Conservation (phyloP, 2,888 invertebrate species). For the Rhagophthalmus giganteus region DNA sequence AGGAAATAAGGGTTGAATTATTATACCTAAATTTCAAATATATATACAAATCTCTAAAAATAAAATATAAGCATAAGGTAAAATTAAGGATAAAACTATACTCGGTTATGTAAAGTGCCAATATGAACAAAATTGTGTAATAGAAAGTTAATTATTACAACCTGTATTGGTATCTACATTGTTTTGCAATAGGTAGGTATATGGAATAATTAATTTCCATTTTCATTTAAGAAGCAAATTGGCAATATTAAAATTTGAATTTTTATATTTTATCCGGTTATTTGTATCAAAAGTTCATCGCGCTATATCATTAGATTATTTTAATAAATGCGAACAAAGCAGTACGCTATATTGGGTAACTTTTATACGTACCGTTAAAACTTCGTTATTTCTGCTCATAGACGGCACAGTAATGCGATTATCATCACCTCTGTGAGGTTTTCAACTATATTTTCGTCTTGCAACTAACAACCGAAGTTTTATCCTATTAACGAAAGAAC, state of each 20-base stretch:
- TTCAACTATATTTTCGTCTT: slow-evolving; percentile 31
- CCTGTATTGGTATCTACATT: no score
- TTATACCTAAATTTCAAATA: no score
- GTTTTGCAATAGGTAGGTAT: neutral
- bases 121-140: no score
- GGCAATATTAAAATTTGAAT: slow-evolving; percentile 26
- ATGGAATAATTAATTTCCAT: slow-evolving; percentile 9
- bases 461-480: slow-evolving; percentile 11
- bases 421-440: slow-evolving; percentile 31
- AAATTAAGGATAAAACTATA: no score
- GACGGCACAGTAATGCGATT: slow-evolving; percentile 29
- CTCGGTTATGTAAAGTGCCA: no score
- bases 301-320: slow-evolving; percentile 33
- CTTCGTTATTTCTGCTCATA: slow-evolving; percentile 32
- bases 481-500: slow-evolving; percentile 12
- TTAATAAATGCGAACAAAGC: slow-evolving; percentile 33
- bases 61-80: no score
- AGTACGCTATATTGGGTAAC: slow-evolving; percentile 23
- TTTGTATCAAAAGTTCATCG: slow-evolving; percentile 29
- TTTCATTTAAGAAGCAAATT: slow-evolving; percentile 22
- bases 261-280: slow-evolving; percentile 26
- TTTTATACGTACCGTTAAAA: slow-evolving; percentile 31
- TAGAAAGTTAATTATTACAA: no score
- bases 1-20: no score
- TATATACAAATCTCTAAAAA: no score